Conservation (phyloP, 2,888 invertebrate genomes). For the Tanaodytes sp. region DNA sequence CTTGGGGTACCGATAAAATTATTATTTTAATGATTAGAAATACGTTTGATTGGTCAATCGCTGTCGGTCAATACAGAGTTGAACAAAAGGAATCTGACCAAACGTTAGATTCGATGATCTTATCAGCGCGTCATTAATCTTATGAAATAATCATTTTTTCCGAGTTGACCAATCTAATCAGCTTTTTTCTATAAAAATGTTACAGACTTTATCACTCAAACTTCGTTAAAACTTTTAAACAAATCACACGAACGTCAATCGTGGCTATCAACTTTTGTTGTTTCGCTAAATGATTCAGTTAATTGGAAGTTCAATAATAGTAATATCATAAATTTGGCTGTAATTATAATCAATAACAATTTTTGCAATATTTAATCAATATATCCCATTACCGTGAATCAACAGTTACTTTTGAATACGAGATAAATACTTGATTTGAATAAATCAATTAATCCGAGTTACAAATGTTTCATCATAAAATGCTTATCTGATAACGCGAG, state of each 20-base stretch:
- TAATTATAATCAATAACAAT: no score
- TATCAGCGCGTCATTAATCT: constrained; percentile 26
- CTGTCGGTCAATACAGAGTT: constrained; percentile 29
- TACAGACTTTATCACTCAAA: constrained; percentile 20
- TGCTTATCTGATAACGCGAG: no score
- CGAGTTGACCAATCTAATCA: constrained; percentile 41
- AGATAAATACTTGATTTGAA: no score
- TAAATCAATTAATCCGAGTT: no score
- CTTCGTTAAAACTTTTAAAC: constrained; percentile 16
- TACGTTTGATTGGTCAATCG: constrained; percentile 31
- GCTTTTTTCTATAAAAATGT: constrained; percentile 1
- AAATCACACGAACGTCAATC: constrained; percentile 39
- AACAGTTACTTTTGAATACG: no score
- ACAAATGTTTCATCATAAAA: no score
- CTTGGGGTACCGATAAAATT: no score
- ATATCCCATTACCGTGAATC: no score
- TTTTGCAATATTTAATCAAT: no score
- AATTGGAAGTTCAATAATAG: constrained; percentile 48
- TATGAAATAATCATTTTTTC: constrained; percentile 10
- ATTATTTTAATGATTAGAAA: constrained; percentile 41
- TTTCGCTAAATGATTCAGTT: constrained; percentile 48
- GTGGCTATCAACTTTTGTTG: constrained; percentile 46
- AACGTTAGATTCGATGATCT: constrained; percentile 22
- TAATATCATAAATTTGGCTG: constrained; percentile 40
- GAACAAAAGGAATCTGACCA: constrained; percentile 28